Conservation (phyloP, 2,113 vertebrate species). For the Galeopterus variegatus region DNA sequence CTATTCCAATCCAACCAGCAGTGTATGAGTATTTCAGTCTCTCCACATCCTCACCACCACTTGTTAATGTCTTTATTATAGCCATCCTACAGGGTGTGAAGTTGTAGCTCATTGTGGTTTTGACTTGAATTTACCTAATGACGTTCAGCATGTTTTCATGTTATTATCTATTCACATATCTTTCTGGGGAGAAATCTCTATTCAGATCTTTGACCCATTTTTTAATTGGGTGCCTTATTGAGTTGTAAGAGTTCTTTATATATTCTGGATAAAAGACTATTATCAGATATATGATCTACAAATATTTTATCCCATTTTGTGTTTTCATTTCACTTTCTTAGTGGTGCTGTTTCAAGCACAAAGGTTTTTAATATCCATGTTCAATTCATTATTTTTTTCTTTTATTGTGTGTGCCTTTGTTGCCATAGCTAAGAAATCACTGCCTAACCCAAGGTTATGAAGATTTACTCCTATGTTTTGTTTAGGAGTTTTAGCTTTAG, state of each 20-base stretch:
- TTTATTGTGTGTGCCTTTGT: slow-evolving; percentile 10
- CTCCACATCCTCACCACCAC: not conserved
- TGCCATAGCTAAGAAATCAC: slow-evolving; percentile 15
- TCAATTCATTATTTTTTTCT: slow-evolving; percentile 6
- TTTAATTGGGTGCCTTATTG: not conserved
- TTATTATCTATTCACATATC: not conserved
- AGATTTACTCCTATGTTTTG: slow-evolving; percentile 6
- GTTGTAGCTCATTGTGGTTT: not conserved
- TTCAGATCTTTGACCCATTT: not conserved
- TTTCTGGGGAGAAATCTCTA: not conserved
- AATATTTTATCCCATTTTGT: slow-evolving; percentile 15
- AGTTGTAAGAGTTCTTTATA: not conserved
- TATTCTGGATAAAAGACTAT: not conserved
- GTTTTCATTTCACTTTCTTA: not conserved
- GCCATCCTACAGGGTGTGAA: not conserved
- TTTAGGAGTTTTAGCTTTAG: slow-evolving; percentile 7
- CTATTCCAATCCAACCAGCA: not conserved
- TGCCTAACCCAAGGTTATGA: not conserved
- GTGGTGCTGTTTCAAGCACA: slow-evolving; percentile 5
- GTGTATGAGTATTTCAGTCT: not conserved
- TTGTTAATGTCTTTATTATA: not conserved
- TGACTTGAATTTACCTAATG: slow-evolving; percentile 30
- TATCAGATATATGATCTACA: slow-evolving; percentile 29
- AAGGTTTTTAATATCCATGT: slow-evolving; percentile 7
- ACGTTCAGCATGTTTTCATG: not conserved